Evolutionary conservation across 2,113 vertebrate species (phyloP).

Genomic region (cattle (Bos taurus)): ARS-UCD2.0 NC_037335.1:16083501-16084000

Average conservation of each 20-base stretch:
- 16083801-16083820: too few relatives aligned
- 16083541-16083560: background rate
- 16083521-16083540: background rate
- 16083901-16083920: too few relatives aligned
- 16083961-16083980: too few relatives aligned
- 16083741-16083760: background rate
- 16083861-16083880: too few relatives aligned
- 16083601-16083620: background rate
- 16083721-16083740: background rate
- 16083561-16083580: background rate
- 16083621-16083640: background rate
- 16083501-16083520: background rate
- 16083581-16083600: background rate
- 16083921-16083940: too few relatives aligned
- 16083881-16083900: too few relatives aligned
- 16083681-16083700: background rate
- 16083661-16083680: background rate
- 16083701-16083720: background rate
- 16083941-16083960: too few relatives aligned
- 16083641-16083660: background rate
- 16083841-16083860: too few relatives aligned
- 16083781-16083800: too few relatives aligned
- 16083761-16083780: background rate
- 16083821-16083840: too few relatives aligned
- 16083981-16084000: too few relatives aligned